Evolutionary conservation across 2,888 invertebrate species (phyloP).

Genomic region (Zele albiditarsus): DNA sequence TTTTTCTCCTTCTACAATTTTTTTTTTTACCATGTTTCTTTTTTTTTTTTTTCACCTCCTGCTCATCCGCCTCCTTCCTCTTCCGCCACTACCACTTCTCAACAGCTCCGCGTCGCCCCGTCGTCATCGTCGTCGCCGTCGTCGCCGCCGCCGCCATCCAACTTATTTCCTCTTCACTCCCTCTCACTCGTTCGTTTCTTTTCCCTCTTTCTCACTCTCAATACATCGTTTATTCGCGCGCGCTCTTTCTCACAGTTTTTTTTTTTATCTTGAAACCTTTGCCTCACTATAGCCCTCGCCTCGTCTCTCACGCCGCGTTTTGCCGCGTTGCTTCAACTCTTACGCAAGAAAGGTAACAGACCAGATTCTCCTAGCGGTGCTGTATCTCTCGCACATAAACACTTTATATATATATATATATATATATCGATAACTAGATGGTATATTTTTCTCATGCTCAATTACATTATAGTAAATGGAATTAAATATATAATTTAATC

Average conservation of each 20-base stretch:
- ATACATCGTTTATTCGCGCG: neutral
- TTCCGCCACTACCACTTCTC: conserved; percentile 5
- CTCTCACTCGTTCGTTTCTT: conserved; percentile 8
- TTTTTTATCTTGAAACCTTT: conserved; percentile 21
- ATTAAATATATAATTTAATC: no score
- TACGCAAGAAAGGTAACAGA: conserved; percentile 52
- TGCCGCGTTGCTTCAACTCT: conserved; percentile 35
- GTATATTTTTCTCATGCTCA: conserved; percentile 19
- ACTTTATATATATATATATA: neutral
- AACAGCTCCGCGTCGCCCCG: neutral
- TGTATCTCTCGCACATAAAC: conserved; percentile 21
- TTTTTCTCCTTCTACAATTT: conserved; percentile 37
- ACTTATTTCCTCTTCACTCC: neutral
- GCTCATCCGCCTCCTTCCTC: conserved; percentile 12
- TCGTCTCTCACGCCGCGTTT: conserved; percentile 21
- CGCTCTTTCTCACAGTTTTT: neutral
- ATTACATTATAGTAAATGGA: no score
- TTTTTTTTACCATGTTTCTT: neutral
- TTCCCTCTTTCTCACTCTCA: neutral
- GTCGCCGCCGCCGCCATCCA: conserved; percentile 1
- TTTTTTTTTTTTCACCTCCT: conserved; percentile 16
- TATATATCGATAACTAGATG: neutral
- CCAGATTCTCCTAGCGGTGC: conserved; percentile 48
- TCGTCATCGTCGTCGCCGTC: conserved; percentile 35
- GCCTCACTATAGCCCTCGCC: conserved; percentile 18